Evolutionary conservation across 2,888 invertebrate species (phyloP).

Genomic region (Apamea monoglypha): DNA sequence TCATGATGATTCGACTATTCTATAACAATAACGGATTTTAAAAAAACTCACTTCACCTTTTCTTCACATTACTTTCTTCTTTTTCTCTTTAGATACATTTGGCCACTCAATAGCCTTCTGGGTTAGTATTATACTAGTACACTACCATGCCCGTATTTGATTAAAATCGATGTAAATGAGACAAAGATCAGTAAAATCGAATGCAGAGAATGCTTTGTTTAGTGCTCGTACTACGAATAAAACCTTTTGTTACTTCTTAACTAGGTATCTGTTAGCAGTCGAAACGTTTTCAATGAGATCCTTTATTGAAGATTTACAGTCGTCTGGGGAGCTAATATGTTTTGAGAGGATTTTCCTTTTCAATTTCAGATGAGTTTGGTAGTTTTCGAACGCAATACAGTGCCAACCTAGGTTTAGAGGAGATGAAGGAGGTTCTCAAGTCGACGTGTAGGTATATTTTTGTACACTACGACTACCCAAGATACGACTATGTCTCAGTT

Average conservation of each 20-base stretch:
- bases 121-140: not conserved
- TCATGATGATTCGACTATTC: not conserved
- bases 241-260: constrained; percentile 46
- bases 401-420: not conserved
- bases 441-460: not conserved
- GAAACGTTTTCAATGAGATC: constrained; percentile 41
- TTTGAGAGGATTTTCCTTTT: constrained; percentile 20
- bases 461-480: no score
- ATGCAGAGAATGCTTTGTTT: constrained; percentile 44
- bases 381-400: constrained; percentile 1
- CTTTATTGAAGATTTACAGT: constrained; percentile 51
- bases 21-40: not conserved
- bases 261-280: constrained; percentile 33
- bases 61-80: not conserved
- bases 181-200: constrained; percentile 12
- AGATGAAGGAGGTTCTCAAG: no score
- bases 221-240: constrained; percentile 37
- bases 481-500: no score
- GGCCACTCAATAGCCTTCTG: not conserved
- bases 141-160: not conserved
- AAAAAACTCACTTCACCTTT: not conserved
- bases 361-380: constrained; percentile 27
- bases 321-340: constrained; percentile 37
- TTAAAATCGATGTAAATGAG: constrained; percentile 13
- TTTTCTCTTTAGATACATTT: not conserved